Base-by-base conservation (phyloP, 2,113 vertebrate genomes). In the Clinocottus analis region DNA sequence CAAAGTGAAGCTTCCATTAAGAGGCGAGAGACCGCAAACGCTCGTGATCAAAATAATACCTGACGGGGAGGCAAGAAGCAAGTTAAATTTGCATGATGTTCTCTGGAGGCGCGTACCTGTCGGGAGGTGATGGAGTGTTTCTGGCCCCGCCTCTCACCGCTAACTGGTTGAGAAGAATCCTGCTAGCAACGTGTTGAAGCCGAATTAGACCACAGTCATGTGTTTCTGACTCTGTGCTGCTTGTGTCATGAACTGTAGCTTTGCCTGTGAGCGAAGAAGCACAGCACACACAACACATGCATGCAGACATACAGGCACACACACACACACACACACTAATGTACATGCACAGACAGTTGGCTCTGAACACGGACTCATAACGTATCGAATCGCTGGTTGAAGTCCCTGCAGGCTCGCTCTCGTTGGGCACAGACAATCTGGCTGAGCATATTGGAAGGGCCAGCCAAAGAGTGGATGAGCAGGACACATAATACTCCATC, bases 391-490 rank as follows among this genome's bases (percentile, higher is more conserved):
- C 53, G 55, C 39, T 65, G 83, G 60, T 68, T 79, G 17, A 63
- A 72, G 55, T 75, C 78, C 83, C 88, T 83, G 35, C 70, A 82
- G 79, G 80, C 68, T 75, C 14, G 17, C 13, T 86, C 56, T 70
- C 55, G 60, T 75, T 27, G 77, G 72, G 79, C 65, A 67, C 64
- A 72, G 67, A 85, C 88, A 86, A 66, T 85, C 83, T 89, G 86
- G 77, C 75, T 78, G 80, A 88, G 75, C 77, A 81, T 85, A 77
- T 88, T 77, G 73, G 45, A 83, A 29, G 35, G 64, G 70, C 39
- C 60, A 76, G 84, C 88, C 83, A 83, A 85, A 85, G 75, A 13
- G 69, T 70, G 62, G 56, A 87, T 82, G 85, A 90, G 69, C 63
- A 72, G 74, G 87, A 86, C 69, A 76, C 83, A 65, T 83, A 87